Evolutionary conservation across 2,797 vertebrate genomes (phyloP), one percentile per base, ranked within the genome.

Genomic region (Anas bernieri): DNA sequence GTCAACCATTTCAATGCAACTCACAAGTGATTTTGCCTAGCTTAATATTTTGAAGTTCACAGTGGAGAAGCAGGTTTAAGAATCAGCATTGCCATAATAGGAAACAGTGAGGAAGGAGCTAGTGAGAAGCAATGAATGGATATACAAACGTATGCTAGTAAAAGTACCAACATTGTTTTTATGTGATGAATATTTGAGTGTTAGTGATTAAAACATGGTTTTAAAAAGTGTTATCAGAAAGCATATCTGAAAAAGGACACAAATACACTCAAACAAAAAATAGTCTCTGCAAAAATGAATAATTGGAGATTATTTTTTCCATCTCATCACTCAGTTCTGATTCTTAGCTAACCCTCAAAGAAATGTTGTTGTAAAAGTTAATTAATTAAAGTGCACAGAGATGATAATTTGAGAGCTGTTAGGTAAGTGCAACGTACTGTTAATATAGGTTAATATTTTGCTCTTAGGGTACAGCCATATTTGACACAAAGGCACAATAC

Each of bases 321-420:
- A 93, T 86, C 61, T 92, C 54, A 3, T 93, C 88, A 84, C 63
- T 93, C 90, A 68, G 33, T 90, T 88, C 64, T 69, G 70, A 94
- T 97, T 68, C 90, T 86, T 77, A 70, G 63, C 85, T 74, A 91
- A 82, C 80, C 46, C 75, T 80, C 90, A 64, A 84, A 93, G 85
- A 92, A 31, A 67, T 64, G 70, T 88, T 95, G 66, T 88, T 95
- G 87, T 83, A 95, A 96, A 93, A 90, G 91, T 96, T 95, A 96
- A 97, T 96, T 95, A 96, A 94, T 97, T 96, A 95, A 96, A 95
- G 76, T 91, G 79, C 63, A 86, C 55, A 79, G 76, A 91, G 85
- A 88, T 93, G 39, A 92, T 95, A 92, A 93, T 86, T 92, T 88
- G 85, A 96, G 91, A 92, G 79, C 93, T 91, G 30, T 70, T 84